Evolutionary conservation across 2,113 vertebrate genomes (phyloP).

Genomic region (Recurvirostra avosetta): DNA sequence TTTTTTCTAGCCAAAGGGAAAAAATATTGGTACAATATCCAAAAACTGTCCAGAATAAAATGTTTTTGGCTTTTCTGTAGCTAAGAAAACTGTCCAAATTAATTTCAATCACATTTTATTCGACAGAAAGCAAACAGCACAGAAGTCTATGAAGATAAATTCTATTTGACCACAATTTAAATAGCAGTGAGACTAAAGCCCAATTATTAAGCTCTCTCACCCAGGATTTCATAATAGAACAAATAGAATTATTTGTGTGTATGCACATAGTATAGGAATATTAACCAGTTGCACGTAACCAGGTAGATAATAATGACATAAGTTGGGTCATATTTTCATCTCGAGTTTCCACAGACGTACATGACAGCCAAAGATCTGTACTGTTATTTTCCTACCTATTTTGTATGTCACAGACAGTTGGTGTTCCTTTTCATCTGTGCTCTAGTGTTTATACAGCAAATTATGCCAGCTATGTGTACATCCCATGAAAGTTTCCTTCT

Average conservation of each 20-base stretch:
- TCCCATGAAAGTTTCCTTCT: neutral
- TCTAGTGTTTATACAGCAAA: neutral
- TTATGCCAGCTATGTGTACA: neutral
- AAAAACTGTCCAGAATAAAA: constrained; percentile 42
- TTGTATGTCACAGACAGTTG: neutral
- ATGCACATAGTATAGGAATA: neutral
- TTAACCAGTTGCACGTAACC: neutral
- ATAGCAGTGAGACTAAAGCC: constrained; percentile 11
- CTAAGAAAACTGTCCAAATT: constrained; percentile 35
- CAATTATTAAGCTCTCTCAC: constrained; percentile 29
- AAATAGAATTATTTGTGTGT: neutral
- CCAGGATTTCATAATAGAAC: neutral
- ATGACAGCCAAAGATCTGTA: neutral
- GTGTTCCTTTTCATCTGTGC: neutral
- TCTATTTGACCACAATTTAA: constrained; percentile 31
- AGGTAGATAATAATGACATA: neutral
- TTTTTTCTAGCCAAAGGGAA: neutral
- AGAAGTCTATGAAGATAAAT: constrained; percentile 5
- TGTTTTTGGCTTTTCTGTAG: constrained; percentile 28
- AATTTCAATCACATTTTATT: constrained; percentile 52
- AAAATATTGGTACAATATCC: neutral
- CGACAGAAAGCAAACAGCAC: neutral
- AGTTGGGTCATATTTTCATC: neutral
- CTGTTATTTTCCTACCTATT: neutral
- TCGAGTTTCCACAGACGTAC: neutral